phyloP scores from a whole-genome alignment of 2,888 invertebrate species.

The Aphodius sticticus region DNA sequence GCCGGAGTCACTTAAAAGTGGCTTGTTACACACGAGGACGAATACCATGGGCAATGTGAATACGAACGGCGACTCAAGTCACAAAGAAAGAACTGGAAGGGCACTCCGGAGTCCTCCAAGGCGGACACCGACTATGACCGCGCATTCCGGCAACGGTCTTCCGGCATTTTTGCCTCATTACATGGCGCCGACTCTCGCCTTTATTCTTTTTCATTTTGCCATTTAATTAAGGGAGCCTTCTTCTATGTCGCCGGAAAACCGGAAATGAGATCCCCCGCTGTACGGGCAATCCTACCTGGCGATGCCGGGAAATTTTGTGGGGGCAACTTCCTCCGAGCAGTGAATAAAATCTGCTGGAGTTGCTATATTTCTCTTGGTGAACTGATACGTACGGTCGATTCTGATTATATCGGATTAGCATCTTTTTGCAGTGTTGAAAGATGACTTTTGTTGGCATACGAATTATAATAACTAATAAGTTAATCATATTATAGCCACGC shows the following conservation, averaged over 20 bases:
- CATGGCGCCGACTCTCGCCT: neutral
- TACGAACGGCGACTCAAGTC: neutral
- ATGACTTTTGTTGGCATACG: too few relatives aligned
- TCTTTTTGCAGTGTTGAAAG: too few relatives aligned
- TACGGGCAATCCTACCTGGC: neutral
- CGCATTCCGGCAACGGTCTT: neutral
- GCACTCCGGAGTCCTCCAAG: neutral
- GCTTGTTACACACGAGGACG: constrained; percentile 9
- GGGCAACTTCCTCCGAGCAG: neutral
- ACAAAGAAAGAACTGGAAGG: neutral
- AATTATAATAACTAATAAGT: too few relatives aligned
- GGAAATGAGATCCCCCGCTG: neutral
- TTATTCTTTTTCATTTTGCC: neutral
- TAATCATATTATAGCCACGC: too few relatives aligned
- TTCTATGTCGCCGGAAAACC: neutral
- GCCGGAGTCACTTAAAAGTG: constrained; percentile 16
- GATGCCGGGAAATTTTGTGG: neutral
- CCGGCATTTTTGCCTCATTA: constrained; percentile 4
- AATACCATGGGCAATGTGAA: neutral
- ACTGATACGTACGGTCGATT: neutral
- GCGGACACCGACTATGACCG: neutral
- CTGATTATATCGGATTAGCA: neutral
- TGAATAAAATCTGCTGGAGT: neutral
- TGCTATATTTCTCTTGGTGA: neutral
- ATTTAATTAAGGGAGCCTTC: neutral